Evolutionary conservation across 2,113 vertebrate genomes (phyloP), one percentile per base, ranked within the genome.

Genomic region (Brachyistius frenatus): DNA sequence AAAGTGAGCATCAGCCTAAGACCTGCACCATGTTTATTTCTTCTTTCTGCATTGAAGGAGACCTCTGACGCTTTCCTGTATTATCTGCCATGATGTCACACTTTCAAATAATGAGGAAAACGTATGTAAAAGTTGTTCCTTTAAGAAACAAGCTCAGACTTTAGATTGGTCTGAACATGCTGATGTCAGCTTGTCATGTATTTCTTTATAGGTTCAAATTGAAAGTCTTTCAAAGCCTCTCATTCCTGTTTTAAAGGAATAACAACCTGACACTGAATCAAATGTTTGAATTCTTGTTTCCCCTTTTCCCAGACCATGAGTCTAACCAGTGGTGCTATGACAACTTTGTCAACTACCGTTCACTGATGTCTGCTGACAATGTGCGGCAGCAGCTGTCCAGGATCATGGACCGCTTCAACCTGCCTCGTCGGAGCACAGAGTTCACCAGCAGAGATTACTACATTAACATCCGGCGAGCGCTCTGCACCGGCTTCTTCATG

Each of bases 281-380:
- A 23, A 35, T 15, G 52, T 13, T 50, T 37, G 3, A 73, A 52
- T 66, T 11, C 14, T 30, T 67, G 9, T 52, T 52, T 0, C 15
- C 86, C 36, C 85, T 44, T 50, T 67, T 53, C 33, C 67, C 93
- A 99, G 98, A 99, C 95, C 98, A 99, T 80, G 98, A 99, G 92
- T 95, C 98, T 58, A 97, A 97, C 95, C 98, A 99, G 94, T 99
- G 98, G 98, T 99, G 97, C 95, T 99, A 99, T 78, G 98, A 99
- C 96, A 99, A 99, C 96, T 99, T 99, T 94, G 97, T 99, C 93
- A 99, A 99, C 96, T 99, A 99, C 94, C 96, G 98, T 81, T 99
- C 98, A 70, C 95, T 99, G 95, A 99, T 99, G 98, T 99, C 98
- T 80, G 98, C 98, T 79, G 98, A 99, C 95, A 99, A 99, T 75